Evolutionary conservation across 2,888 invertebrate genomes (phyloP), one percentile per base, ranked within the genome.

Genomic region (Lottia scabra): DNA sequence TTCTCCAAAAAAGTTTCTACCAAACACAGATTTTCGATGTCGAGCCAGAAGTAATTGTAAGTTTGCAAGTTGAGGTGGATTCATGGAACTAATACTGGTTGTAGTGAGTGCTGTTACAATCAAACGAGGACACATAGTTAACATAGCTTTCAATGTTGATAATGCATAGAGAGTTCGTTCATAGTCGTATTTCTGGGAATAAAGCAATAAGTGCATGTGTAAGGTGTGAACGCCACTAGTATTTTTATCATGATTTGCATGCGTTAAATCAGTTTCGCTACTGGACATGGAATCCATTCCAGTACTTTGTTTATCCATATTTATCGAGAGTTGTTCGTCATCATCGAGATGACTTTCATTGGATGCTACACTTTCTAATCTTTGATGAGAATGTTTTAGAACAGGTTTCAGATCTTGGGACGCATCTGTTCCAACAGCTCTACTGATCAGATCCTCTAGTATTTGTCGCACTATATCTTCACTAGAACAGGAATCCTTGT

Each of bases 171-270:
- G 90, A 2, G 93, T 93, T 82, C 94, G 92, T 72, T 93, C 92
- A 0, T 94, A 93, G 87, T 96, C 95, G 83, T 94, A 95, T 23
- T 94, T 93, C 77, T 94, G 94, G 80, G 93, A 93, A 86, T 96
- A 96, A 2, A 96, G 91, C 63, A 96, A 91, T 90, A 96, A 92
- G 86, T 96, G 96, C 27, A 95, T 94, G 87, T 96, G 96, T 73
- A 95, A 92, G 38, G 94, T 93, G 87, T 94, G 94, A 48, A 95
- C 91, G 48, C 83, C 84, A 12, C 89, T 86, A 4, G 87, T 83
- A 76, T 73, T 26, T 78, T 72, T 56, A 30, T 64, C 67, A 2
- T 65, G 63, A 2, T n/a, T 27, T 3, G 70, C 46, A 15, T 27
- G 27, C 16, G 68, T 71, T 8, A 83, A 66, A 63, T 84, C 84